A percentile compares a stretch with the other conserved stretches of the same genome.
phyloP scores from a whole-genome alignment of 2,113 vertebrate genomes.

The Rhabdornis inornatus region DNA sequence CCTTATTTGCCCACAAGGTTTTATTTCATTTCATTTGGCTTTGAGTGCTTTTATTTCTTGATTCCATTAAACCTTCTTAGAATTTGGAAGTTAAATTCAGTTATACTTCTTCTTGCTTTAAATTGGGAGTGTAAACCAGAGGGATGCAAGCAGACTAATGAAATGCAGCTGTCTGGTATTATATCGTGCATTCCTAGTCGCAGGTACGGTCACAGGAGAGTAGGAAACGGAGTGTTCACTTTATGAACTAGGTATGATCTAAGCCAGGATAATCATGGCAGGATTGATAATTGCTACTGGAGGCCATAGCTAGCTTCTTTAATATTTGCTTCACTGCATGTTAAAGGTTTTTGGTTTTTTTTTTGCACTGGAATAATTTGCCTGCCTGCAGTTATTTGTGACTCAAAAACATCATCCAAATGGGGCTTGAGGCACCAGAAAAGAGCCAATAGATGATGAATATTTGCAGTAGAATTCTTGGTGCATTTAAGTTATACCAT shows the following conservation, averaged over 20 bases:
- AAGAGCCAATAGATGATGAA: not conserved
- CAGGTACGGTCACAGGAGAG: not conserved
- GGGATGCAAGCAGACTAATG: not conserved
- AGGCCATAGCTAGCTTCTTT: slow-evolving; percentile 13
- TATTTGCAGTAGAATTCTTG: not conserved
- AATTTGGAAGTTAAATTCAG: not conserved
- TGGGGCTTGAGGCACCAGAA: not conserved
- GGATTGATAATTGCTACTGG: slow-evolving; percentile 33
- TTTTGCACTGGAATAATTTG: slow-evolving; percentile 26
- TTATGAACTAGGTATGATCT: not conserved
- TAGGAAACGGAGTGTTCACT: not conserved
- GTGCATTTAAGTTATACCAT: not conserved
- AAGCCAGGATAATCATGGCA: not conserved
- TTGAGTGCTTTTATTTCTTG: not conserved
- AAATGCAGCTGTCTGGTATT: not conserved
- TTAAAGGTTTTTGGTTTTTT: not conserved
- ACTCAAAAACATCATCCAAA: not conserved
- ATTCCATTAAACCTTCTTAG: not conserved
- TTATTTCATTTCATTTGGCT: not conserved
- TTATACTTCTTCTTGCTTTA: not conserved
- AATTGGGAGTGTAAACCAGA: not conserved
- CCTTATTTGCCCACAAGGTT: not conserved
- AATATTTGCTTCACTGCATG: slow-evolving; percentile 30
- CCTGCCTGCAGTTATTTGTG: slow-evolving; percentile 47
- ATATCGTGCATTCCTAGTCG: not conserved